phyloP scores from a whole-genome alignment of 2,888 invertebrate genomes.

The Ditula angustiorana region DNA sequence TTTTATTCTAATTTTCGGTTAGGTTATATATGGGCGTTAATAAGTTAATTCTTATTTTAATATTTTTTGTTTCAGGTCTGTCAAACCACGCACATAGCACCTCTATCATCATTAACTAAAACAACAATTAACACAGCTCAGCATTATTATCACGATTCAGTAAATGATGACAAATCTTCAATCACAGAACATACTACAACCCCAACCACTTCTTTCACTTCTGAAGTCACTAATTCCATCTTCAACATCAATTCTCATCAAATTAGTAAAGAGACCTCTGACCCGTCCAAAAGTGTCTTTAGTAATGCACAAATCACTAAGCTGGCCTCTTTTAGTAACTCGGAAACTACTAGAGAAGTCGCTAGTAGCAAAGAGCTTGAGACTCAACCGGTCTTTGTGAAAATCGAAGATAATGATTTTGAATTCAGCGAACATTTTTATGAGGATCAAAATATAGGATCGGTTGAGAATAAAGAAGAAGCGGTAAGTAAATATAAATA shows the following conservation, averaged over 20 bases:
- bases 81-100: slow-evolving; percentile 4
- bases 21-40: no score
- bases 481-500: no score
- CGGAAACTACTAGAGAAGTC: no score
- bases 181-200: neutral
- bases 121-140: neutral
- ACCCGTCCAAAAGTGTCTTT: neutral
- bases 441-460: slow-evolving; percentile 39
- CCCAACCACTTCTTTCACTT: neutral
- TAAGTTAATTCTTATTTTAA: no score
- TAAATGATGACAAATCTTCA: slow-evolving; percentile 10
- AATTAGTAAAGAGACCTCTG: no score
- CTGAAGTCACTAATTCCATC: neutral
- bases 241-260: neutral
- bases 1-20: no score
- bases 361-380: neutral
- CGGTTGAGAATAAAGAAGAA: slow-evolving; percentile 40
- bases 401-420: slow-evolving; percentile 50
- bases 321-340: no score
- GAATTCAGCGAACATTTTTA: slow-evolving; percentile 35
- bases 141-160: neutral
- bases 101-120: slow-evolving; percentile 21
- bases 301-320: neutral
- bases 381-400: slow-evolving; percentile 49
- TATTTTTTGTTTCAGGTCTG: slow-evolving; percentile 31